phyloP scores from a whole-genome alignment of 2,888 invertebrate species.

The Pammene fasciana region DNA sequence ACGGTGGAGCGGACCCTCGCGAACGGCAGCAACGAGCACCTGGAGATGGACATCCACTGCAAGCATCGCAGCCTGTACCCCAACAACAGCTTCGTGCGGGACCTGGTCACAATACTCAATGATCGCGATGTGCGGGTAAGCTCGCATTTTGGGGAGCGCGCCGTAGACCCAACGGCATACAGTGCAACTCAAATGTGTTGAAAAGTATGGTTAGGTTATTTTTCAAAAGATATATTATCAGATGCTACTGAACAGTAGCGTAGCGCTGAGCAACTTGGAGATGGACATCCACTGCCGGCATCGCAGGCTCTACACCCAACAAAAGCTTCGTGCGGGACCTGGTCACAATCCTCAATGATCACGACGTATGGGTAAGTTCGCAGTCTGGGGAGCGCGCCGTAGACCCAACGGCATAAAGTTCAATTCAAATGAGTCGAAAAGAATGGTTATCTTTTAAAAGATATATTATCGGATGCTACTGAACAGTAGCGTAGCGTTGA shows the following conservation, averaged over 20 bases:
- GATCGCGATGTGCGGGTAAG: conserved; percentile 68
- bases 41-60: conserved; percentile 71
- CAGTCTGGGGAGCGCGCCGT: not conserved
- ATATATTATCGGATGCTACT: too few relatives aligned
- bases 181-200: too few relatives aligned
- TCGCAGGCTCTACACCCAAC: conserved; percentile 62
- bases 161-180: not conserved
- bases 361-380: conserved; percentile 64
- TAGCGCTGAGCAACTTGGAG: conserved; percentile 73
- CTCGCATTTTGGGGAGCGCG: not conserved
- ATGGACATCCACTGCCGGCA: conserved; percentile 69
- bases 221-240: too few relatives aligned
- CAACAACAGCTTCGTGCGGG: conserved; percentile 72
- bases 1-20: conserved; percentile 56
- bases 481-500: too few relatives aligned
- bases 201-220: too few relatives aligned
- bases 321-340: conserved; percentile 72
- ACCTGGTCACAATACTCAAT: conserved; percentile 70
- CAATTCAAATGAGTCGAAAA: too few relatives aligned
- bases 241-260: too few relatives aligned
- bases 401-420: not conserved
- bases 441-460: too few relatives aligned
- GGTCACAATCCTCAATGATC: conserved; percentile 69
- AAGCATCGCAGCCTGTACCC: conserved; percentile 62
- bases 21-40: conserved; percentile 63